phyloP scores from a whole-genome alignment of 2,888 invertebrate genomes.

The Pterostichus niger region DNA sequence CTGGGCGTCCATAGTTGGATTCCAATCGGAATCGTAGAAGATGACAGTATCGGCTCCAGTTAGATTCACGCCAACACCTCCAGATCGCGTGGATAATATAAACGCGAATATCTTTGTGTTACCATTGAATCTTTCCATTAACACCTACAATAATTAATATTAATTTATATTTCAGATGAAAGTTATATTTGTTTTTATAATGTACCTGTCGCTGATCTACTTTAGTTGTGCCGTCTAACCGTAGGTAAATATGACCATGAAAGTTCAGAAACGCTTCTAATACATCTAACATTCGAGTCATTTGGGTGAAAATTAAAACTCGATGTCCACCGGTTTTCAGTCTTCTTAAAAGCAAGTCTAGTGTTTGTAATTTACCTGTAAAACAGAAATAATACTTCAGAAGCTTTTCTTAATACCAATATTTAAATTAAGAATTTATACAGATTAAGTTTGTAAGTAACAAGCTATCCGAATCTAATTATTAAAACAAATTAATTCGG shows the following conservation, averaged over 20 bases:
- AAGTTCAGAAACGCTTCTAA: conserved; percentile 97
- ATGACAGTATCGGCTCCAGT: conserved; percentile 99
- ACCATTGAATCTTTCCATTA: conserved; percentile 98
- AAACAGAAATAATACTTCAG: conserved; percentile 31
- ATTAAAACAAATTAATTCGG: conserved; percentile 4
- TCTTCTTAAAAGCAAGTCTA: conserved; percentile 89
- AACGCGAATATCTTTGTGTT: conserved; percentile 97
- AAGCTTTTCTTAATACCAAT: conserved; percentile 10
- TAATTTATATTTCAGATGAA: no score
- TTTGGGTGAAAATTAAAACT: conserved; percentile 98
- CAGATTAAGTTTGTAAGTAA: conserved; percentile 45
- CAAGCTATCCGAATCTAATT: conserved; percentile 27
- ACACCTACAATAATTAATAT: conserved; percentile 78
- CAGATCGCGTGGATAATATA: conserved; percentile 97
- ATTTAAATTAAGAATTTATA: conserved; percentile 25
- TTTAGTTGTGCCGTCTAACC: conserved; percentile 97
- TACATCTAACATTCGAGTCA: conserved; percentile 99
- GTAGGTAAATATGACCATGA: conserved; percentile 97
- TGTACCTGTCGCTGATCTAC: conserved; percentile 94
- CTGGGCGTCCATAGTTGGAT: conserved; percentile 99
- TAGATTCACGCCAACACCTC: conserved; percentile 98
- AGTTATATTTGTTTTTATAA: not conserved
- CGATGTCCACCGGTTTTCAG: conserved; percentile 92
- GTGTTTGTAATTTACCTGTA: conserved; percentile 91
- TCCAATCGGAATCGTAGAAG: conserved; percentile 99